Percentiles rank a stretch among this genome's conserved stretches.
phyloP scores from a whole-genome alignment of 2,888 invertebrate genomes.

The Laspeyria flexula region DNA sequence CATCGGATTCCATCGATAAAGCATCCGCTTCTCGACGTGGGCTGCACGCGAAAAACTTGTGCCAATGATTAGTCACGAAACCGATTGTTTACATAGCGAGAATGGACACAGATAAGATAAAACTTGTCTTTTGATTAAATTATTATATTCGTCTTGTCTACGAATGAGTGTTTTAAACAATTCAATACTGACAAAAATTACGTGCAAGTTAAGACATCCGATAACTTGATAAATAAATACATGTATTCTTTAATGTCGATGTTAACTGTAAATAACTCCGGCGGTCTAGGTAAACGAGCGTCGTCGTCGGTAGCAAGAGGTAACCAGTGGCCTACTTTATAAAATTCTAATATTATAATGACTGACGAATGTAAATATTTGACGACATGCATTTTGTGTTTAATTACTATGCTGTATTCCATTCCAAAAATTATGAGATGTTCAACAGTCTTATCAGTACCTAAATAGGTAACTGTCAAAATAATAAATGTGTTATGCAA shows the following conservation, averaged over 20 bases:
- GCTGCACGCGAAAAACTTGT: slow-evolving; percentile 72
- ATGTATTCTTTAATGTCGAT: too few species aligned
- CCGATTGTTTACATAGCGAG: slow-evolving; percentile 63
- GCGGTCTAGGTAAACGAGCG: slow-evolving; percentile 44
- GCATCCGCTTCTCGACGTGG: slow-evolving; percentile 76
- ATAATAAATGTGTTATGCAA: neutral
- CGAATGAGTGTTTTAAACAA: slow-evolving; percentile 34
- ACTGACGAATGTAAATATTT: slow-evolving; percentile 26
- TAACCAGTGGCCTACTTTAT: slow-evolving; percentile 51
- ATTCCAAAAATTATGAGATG: too few species aligned
- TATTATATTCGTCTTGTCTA: slow-evolving; percentile 30
- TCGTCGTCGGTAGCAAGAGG: slow-evolving; percentile 30
- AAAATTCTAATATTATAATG: slow-evolving; percentile 45
- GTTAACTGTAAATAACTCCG: slow-evolving; percentile 64
- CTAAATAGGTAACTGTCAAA: neutral
- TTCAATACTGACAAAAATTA: slow-evolving; percentile 52
- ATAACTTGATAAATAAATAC: slow-evolving; percentile 61
- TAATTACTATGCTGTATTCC: neutral
- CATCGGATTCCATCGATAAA: slow-evolving; percentile 80
- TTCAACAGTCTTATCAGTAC: neutral
- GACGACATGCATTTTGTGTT: slow-evolving; percentile 19
- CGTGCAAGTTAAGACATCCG: slow-evolving; percentile 45
- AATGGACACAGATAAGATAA: slow-evolving; percentile 74
- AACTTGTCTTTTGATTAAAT: slow-evolving; percentile 46
- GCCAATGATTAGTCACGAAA: slow-evolving; percentile 62